A percentile compares a stretch with the other conserved stretches of the same genome.
These are phyloP conservation scores for Sebastes wilsoni DNA, from an alignment of 2,797 vertebrate species.

Conservation along the genomic window DNA sequence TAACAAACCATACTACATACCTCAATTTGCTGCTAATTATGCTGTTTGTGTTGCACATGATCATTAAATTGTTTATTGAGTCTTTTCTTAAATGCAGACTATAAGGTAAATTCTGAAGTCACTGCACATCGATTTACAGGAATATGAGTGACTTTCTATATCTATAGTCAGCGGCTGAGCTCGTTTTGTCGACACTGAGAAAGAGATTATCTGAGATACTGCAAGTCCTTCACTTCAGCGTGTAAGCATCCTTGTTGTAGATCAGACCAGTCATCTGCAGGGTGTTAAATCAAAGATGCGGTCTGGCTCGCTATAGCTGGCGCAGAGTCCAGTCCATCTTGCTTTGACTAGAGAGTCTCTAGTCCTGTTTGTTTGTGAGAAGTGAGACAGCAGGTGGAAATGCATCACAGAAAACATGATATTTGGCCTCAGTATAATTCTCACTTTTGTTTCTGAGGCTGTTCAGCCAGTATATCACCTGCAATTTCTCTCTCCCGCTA, in stretches of 20 bases:
- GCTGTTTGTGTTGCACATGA: not conserved
- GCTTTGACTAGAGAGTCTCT: not conserved
- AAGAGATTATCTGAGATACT: not conserved
- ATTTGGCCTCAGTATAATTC: constrained; percentile 18
- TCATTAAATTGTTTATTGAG: not conserved
- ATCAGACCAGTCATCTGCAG: not conserved
- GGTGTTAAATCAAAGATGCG: constrained; percentile 13
- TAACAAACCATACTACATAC: not conserved
- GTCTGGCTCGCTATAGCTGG: not conserved
- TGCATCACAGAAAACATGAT: constrained; percentile 14
- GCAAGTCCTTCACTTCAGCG: not conserved
- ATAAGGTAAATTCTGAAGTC: not conserved
- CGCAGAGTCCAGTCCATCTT: not conserved
- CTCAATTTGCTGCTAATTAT: constrained; percentile 1
- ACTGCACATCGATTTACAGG: not conserved
- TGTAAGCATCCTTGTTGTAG: not conserved
- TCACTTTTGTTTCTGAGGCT: constrained; percentile 14
- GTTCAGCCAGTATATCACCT: not conserved
- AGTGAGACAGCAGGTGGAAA: constrained; percentile 22
- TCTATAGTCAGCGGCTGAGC: constrained; percentile 16
- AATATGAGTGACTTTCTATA: not conserved
- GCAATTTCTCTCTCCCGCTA: not conserved
- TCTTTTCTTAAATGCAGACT: not conserved
- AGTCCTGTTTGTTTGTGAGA: constrained; percentile 3
- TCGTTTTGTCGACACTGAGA: not conserved